phyloP scores from a whole-genome alignment of 2,797 vertebrate species.

The Galaxias olidus region DNA sequence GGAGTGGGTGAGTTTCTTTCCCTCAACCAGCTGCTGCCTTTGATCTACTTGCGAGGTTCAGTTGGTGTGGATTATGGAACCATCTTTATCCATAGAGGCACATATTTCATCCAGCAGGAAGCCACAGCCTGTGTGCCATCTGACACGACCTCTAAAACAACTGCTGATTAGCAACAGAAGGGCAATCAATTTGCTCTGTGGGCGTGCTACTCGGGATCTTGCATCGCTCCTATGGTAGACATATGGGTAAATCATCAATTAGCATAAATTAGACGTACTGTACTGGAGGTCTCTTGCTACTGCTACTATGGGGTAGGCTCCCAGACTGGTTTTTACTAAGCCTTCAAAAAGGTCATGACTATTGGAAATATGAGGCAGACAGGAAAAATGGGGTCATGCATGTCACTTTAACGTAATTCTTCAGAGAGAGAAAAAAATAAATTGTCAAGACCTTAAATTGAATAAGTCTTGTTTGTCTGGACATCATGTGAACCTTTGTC shows the following conservation, averaged over 20 bases:
- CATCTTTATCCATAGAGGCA: constrained; percentile 54
- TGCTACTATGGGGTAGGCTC: constrained; percentile 9
- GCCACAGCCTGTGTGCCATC: constrained; percentile 55
- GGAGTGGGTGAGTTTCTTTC: constrained; percentile 44
- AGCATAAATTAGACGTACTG: constrained; percentile 58
- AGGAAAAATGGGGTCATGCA: too few relatives aligned
- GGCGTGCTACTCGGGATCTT: constrained; percentile 45
- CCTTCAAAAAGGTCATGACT: too few relatives aligned
- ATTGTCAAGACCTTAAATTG: too few relatives aligned
- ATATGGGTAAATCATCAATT: constrained; percentile 61
- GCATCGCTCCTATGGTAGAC: constrained; percentile 56
- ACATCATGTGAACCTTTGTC: too few relatives aligned
- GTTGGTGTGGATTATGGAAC: constrained; percentile 54
- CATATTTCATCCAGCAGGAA: constrained; percentile 61
- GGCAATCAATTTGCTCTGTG: constrained; percentile 52
- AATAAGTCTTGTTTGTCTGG: too few relatives aligned
- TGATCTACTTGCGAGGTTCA: constrained; percentile 58
- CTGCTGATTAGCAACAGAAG: constrained; percentile 68
- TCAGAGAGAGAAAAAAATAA: too few relatives aligned
- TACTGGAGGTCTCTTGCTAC: constrained; percentile 30
- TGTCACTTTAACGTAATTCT: too few relatives aligned
- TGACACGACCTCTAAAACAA: constrained; percentile 63
- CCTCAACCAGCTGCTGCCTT: constrained; percentile 50
- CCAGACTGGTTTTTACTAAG: background rate
- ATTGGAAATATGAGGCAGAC: too few relatives aligned